Conservation (phyloP, 2,797 vertebrate genomes). For the Steatocranus sp. region DNA sequence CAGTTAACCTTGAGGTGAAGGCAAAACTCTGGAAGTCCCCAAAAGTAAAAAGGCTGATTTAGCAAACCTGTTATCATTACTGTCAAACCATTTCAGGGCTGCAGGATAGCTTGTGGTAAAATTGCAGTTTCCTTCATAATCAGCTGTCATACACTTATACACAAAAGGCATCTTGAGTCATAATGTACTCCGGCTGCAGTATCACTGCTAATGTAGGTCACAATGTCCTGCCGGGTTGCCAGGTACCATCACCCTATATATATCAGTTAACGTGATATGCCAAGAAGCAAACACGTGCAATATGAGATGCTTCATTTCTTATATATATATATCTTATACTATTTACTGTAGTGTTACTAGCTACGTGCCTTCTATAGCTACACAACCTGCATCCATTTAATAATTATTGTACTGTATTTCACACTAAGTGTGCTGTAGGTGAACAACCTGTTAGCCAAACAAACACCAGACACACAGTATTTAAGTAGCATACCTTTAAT, state of each 20-base stretch:
- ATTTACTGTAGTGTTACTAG: background rate
- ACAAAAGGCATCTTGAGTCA: background rate
- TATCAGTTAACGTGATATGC: background rate
- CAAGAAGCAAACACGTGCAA: background rate
- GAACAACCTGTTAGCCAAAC: background rate
- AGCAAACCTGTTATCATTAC: background rate
- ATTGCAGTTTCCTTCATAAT: background rate
- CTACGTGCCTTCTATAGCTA: background rate
- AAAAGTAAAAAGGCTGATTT: background rate
- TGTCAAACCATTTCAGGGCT: background rate
- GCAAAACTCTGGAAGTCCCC: background rate
- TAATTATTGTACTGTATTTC: background rate
- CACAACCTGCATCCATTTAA: background rate
- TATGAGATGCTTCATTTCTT: background rate
- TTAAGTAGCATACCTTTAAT: slow-evolving; percentile 11
- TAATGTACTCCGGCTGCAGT: background rate
- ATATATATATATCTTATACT: background rate
- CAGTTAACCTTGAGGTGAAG: background rate
- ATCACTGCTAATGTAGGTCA: slow-evolving; percentile 19
- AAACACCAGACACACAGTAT: background rate
- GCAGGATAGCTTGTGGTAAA: background rate
- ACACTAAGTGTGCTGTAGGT: background rate
- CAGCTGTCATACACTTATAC: background rate
- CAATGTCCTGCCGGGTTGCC: slow-evolving; percentile 4
- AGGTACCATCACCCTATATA: background rate